phyloP scores from a whole-genome alignment of 2,113 vertebrate genomes.

The Gallinago jamesoni region DNA sequence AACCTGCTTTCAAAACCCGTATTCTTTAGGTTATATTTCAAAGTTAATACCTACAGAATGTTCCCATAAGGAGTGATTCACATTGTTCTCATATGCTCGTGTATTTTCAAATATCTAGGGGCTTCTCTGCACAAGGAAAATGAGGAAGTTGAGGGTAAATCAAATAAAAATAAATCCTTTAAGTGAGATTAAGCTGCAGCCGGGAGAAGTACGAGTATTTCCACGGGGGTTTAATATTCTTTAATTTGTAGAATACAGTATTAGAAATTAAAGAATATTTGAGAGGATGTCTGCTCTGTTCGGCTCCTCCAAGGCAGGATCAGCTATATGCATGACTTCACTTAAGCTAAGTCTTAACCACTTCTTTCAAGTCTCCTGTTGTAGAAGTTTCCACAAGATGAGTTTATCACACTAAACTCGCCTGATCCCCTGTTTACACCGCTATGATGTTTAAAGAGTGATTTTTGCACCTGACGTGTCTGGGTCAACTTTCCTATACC shows the following conservation, averaged over 20 bases:
- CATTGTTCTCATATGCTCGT: not conserved
- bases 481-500: not conserved
- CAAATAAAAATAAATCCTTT: conserved; percentile 5
- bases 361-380: not conserved
- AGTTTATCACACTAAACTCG: not conserved
- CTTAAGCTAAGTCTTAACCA: not conserved
- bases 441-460: not conserved
- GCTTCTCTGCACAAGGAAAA: not conserved
- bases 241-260: not conserved
- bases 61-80: not conserved
- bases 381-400: not conserved
- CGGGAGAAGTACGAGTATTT: not conserved
- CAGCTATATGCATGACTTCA: not conserved
- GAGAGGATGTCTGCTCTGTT: not conserved
- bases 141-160: not conserved
- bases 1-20: not conserved
- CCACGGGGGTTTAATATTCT: not conserved
- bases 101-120: not conserved
- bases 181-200: not conserved
- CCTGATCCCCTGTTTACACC: not conserved
- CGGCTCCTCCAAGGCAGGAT: not conserved
- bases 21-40: not conserved
- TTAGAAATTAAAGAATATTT: not conserved
- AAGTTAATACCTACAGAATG: not conserved
- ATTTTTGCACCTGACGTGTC: not conserved